A percentile compares a stretch with the other conserved stretches of the same genome.
phyloP scores from a whole-genome alignment of 2,797 vertebrate genomes.

The Hirundo rustica region DNA sequence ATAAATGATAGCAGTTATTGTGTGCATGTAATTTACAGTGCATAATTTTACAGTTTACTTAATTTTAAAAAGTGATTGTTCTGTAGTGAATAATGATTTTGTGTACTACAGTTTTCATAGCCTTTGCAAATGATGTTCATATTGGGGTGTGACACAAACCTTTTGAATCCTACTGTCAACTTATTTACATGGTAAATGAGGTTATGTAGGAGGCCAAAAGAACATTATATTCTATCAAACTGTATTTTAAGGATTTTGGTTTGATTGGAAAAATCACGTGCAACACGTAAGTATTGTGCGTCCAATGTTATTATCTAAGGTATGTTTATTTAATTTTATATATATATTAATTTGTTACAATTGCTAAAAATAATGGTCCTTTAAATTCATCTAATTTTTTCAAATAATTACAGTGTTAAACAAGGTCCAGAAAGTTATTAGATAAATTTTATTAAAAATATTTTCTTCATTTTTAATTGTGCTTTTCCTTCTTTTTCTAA shows the following conservation, averaged over 20 bases:
- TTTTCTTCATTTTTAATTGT: background rate
- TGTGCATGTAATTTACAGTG: background rate
- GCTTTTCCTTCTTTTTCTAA: background rate
- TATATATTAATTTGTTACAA: background rate
- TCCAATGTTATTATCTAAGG: background rate
- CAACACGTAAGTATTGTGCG: background rate
- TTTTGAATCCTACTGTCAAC: background rate
- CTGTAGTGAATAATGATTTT: background rate
- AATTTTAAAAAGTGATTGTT: background rate
- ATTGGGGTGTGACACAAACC: fast-evolving
- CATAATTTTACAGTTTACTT: background rate
- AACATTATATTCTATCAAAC: background rate
- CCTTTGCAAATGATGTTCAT: background rate
- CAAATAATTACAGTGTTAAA: background rate
- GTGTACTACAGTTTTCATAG: background rate
- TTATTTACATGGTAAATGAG: background rate
- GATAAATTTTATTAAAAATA: background rate
- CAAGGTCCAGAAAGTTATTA: background rate
- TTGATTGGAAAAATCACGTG: background rate
- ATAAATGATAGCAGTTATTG: background rate
- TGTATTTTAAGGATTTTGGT: background rate
- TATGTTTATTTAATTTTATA: background rate
- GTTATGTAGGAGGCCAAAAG: background rate
- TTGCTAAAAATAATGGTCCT: background rate
- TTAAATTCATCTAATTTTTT: background rate